These are phyloP conservation scores for Drosophila tristis DNA, from an alignment of 1,140 invertebrate genomes.

Conservation along the genomic window DNA sequence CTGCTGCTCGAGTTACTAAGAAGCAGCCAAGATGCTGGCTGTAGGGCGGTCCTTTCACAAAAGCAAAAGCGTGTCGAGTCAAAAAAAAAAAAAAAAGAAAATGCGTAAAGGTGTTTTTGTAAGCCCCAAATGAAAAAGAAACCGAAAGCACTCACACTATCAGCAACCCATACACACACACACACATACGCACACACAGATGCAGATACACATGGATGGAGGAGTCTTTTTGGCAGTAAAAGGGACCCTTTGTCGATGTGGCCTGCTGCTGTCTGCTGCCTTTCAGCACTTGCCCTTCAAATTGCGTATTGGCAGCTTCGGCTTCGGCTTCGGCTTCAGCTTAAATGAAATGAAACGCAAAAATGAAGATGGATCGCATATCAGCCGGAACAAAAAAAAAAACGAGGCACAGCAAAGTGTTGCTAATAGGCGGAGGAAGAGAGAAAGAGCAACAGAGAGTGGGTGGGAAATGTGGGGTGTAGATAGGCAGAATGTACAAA, in stretches of 20 bases:
- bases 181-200: conserved; percentile 4
- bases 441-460: neutral
- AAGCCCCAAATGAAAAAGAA: conserved; percentile 47
- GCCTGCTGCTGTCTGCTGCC: conserved; percentile 10
- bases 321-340: conserved; percentile 13
- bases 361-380: conserved; percentile 79
- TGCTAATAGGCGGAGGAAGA: conserved; percentile 11
- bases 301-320: conserved; percentile 37
- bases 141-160: neutral
- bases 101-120: conserved; percentile 70
- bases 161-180: neutral
- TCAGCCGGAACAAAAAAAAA: conserved; percentile 27
- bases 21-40: conserved; percentile 5
- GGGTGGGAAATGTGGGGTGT: neutral
- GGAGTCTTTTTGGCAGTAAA: conserved; percentile 24
- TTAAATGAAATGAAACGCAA: conserved; percentile 62
- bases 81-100: conserved; percentile 49
- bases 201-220: too few species aligned
- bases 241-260: conserved; percentile 26
- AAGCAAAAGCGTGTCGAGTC: conserved; percentile 73
- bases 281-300: conserved; percentile 26
- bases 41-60: conserved; percentile 44
- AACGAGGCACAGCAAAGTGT: conserved; percentile 18
- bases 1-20: too few species aligned
- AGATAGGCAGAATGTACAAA: neutral